Conservation (phyloP, 2,888 invertebrate genomes). For the Epistrophe eligans region DNA sequence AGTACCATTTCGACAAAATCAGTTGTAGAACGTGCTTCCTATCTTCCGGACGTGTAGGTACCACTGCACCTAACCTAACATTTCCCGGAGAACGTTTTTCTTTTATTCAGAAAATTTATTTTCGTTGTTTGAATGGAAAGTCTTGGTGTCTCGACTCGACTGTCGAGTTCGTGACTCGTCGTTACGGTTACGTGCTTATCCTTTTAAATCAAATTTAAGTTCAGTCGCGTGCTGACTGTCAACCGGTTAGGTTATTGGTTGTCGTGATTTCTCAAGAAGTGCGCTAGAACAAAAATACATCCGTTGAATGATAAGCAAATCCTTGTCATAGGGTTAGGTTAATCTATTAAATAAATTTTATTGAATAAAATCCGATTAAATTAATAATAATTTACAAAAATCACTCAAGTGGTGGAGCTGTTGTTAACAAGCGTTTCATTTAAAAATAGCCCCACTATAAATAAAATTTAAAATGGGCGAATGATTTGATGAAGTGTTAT, state of each 20-base stretch:
- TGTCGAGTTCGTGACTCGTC: conserved; percentile 9
- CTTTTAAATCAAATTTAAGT: conserved; percentile 31
- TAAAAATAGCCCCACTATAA: conserved; percentile 22
- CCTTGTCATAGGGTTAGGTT: neutral
- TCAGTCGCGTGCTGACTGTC: conserved; percentile 65
- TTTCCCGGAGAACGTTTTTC: conserved; percentile 2
- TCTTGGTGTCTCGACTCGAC: neutral
- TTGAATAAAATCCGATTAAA: conserved; percentile 4
- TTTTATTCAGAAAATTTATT: neutral
- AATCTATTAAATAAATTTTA: conserved; percentile 27
- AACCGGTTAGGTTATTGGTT: conserved; percentile 31
- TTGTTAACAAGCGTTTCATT: neutral
- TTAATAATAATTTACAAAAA: conserved; percentile 1
- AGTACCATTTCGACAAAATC: conserved; percentile 35
- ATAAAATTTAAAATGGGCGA: conserved; percentile 27
- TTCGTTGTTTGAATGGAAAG: neutral
- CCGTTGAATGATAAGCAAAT: neutral
- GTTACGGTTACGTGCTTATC: conserved; percentile 16
- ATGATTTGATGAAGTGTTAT: conserved; percentile 25
- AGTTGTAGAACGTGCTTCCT: conserved; percentile 57
- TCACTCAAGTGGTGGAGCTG: conserved; percentile 1
- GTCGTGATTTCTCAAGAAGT: conserved; percentile 8
- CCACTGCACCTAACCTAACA: too few species aligned
- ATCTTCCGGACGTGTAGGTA: conserved; percentile 46
- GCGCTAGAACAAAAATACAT: neutral